Conservation (phyloP, 2,888 invertebrate species). For the Lottia gigantea region DNA sequence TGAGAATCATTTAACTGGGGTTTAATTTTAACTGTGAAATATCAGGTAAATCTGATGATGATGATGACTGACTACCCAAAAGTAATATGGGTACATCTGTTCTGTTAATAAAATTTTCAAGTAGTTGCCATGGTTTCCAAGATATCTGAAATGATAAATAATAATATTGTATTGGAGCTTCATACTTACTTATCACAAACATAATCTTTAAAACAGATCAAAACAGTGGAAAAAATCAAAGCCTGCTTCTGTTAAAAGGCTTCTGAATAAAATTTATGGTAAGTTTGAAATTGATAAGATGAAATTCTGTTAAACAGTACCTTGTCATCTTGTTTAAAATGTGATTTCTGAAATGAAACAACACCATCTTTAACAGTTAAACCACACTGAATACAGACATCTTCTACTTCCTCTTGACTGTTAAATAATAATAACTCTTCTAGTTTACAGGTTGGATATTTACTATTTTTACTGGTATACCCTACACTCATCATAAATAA, state of each 20-base stretch:
- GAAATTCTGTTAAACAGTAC: too few species aligned
- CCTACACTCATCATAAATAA: slow-evolving; percentile 42
- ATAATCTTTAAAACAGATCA: too few species aligned
- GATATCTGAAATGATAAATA: not conserved
- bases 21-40: not conserved
- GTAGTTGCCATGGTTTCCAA: slow-evolving; percentile 7
- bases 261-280: too few species aligned
- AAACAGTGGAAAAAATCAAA: too few species aligned
- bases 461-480: slow-evolving; percentile 44
- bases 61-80: not conserved
- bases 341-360: slow-evolving; percentile 12
- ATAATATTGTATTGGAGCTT: too few species aligned
- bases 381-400: slow-evolving; percentile 17
- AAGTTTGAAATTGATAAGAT: too few species aligned
- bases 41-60: not conserved
- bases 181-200: too few species aligned
- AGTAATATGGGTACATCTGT: not conserved
- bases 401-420: slow-evolving; percentile 10
- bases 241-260: too few species aligned
- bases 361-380: slow-evolving; percentile 15
- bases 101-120: not conserved
- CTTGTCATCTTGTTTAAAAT: slow-evolving; percentile 4
- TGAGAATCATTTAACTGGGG: too few species aligned
- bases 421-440: slow-evolving; percentile 20
- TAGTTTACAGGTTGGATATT: slow-evolving; percentile 34